Conservation (phyloP, 1,140 invertebrate genomes). For the Olivierus martensii region DNA sequence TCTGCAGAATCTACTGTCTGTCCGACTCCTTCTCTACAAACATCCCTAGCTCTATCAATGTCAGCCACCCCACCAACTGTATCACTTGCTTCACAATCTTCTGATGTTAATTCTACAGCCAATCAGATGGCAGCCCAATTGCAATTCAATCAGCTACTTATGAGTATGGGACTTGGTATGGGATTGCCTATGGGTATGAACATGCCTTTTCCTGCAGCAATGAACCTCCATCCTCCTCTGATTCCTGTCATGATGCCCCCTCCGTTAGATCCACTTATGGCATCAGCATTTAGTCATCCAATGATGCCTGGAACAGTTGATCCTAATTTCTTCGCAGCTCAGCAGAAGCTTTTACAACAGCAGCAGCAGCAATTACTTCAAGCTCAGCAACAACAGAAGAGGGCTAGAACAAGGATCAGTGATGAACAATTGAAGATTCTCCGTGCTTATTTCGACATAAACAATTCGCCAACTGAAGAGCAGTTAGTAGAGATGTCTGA, state of each 20-base stretch:
- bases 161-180: constrained; percentile 50
- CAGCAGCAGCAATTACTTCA: constrained; percentile 27
- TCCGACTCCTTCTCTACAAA: constrained; percentile 7
- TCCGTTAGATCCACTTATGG: constrained; percentile 24
- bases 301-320: constrained; percentile 21
- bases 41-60: not conserved
- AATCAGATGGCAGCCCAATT: constrained; percentile 53
- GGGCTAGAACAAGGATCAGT: constrained; percentile 89
- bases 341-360: constrained; percentile 37
- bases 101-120: constrained; percentile 39
- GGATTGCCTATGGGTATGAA: constrained; percentile 55
- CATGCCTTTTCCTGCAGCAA: constrained; percentile 43
- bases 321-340: constrained; percentile 20
- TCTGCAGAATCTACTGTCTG: constrained; percentile 7
- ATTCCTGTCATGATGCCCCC: constrained; percentile 73
- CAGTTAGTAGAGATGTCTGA: constrained; percentile 94
- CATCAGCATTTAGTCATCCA: constrained; percentile 22
- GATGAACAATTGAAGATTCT: constrained; percentile 95
- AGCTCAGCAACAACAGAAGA: constrained; percentile 59
- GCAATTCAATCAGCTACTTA: constrained; percentile 58
- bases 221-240: constrained; percentile 72
- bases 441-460: constrained; percentile 95
- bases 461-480: constrained; percentile 96
- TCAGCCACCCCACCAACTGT: constrained; percentile 9
- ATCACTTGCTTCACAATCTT: constrained; percentile 3